A percentile compares a stretch with the other conserved stretches of the same genome.
Evolutionary conservation across 1,140 invertebrate genomes (phyloP).

Genomic region (Meloidogyne hapla): DNA sequence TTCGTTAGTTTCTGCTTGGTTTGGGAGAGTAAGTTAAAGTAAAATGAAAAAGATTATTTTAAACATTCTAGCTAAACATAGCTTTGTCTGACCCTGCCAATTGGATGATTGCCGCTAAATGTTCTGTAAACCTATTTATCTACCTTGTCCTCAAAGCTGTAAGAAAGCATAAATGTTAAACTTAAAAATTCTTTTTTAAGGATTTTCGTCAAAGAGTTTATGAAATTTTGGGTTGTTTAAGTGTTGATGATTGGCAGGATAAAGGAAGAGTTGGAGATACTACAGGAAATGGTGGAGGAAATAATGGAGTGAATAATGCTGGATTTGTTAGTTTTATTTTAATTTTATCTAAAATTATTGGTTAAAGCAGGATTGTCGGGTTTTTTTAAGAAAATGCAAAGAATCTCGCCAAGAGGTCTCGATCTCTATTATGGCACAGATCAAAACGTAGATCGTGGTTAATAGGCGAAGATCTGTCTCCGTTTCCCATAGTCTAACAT

Average conservation of each 20-base stretch:
- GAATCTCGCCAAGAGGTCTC: too few species aligned
- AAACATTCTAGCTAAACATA: constrained; percentile 30
- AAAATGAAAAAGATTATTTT: too few species aligned
- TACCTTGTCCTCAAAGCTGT: constrained; percentile 39
- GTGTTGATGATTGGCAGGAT: constrained; percentile 9
- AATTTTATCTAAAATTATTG: background rate
- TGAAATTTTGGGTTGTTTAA: constrained; percentile 38
- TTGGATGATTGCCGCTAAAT: constrained; percentile 44
- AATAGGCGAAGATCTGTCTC: too few species aligned
- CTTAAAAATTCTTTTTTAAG: background rate
- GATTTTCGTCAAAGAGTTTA: constrained; percentile 36
- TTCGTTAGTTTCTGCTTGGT: constrained; percentile 41
- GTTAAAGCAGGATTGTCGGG: too few species aligned
- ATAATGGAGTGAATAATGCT: background rate
- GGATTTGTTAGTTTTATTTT: background rate
- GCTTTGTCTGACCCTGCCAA: constrained; percentile 30
- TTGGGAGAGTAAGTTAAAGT: constrained; percentile 36
- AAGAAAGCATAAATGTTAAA: background rate
- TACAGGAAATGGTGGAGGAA: background rate
- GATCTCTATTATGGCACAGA: too few species aligned
- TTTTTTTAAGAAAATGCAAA: too few species aligned
- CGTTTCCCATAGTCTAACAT: too few species aligned
- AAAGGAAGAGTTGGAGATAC: background rate
- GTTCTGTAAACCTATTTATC: constrained; percentile 42
- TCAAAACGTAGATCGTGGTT: too few species aligned